Conservation (phyloP, 1,140 invertebrate genomes). For the Phortica variegata region DNA sequence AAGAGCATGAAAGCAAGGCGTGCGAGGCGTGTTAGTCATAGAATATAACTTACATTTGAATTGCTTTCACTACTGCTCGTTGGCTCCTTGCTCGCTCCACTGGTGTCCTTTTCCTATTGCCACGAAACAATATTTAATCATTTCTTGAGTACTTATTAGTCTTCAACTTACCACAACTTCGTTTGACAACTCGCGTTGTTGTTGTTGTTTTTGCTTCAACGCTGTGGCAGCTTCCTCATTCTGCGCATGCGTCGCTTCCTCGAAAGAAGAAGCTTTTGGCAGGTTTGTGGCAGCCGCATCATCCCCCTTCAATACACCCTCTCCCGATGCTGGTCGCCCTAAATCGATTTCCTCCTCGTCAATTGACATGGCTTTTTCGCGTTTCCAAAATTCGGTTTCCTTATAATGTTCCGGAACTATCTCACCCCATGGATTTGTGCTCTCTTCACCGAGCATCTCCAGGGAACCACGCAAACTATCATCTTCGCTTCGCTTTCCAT, state of each 20-base stretch:
- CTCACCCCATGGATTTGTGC: slow-evolving; percentile 50
- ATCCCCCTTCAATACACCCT: slow-evolving; percentile 18
- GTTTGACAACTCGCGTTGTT: too few species aligned
- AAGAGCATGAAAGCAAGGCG: slow-evolving; percentile 13
- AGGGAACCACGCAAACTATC: slow-evolving; percentile 21
- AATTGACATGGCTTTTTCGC: slow-evolving; percentile 49
- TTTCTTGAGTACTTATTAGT: background rate
- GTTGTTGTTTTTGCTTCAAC: slow-evolving; percentile 23
- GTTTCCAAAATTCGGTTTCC: slow-evolving; percentile 53
- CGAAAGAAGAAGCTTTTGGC: slow-evolving; percentile 40
- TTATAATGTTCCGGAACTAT: slow-evolving; percentile 49
- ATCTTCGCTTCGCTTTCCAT: slow-evolving; percentile 16
- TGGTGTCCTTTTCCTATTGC: slow-evolving; percentile 22
- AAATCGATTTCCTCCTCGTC: slow-evolving; percentile 44
- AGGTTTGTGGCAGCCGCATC: slow-evolving; percentile 18
- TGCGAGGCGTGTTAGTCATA: background rate
- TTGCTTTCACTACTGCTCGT: slow-evolving; percentile 32
- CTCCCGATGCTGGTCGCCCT: slow-evolving; percentile 23
- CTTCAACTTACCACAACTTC: slow-evolving; percentile 32
- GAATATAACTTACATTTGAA: slow-evolving; percentile 41
- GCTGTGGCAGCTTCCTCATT: slow-evolving; percentile 37
- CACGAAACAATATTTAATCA: background rate
- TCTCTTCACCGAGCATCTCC: slow-evolving; percentile 49
- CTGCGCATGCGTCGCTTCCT: slow-evolving; percentile 42
- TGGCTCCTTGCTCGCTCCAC: slow-evolving; percentile 13